Percentiles rank a stretch among this genome's conserved stretches.
Conservation (phyloP, 1,140 invertebrate genomes). For the Drosophila ambigua region DNA sequence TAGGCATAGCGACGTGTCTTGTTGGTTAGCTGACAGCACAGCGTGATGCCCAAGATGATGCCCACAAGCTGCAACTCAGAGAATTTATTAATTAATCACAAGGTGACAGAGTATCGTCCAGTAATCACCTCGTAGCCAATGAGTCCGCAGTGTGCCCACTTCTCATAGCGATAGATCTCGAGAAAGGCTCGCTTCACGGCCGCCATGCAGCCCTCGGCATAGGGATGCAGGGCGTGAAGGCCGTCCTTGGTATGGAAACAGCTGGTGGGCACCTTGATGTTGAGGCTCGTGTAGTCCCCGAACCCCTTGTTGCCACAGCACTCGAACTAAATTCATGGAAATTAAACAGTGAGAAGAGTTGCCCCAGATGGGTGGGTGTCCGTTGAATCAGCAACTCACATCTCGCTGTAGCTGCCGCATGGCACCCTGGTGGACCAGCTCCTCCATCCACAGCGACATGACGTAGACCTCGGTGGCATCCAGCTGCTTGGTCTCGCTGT, state of each 20-base stretch:
- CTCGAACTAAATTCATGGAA: constrained; percentile 46
- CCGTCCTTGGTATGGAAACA: constrained; percentile 65
- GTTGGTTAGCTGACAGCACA: constrained; percentile 73
- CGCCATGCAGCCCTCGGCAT: constrained; percentile 67
- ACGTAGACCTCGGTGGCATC: constrained; percentile 61
- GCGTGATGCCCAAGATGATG: constrained; percentile 65
- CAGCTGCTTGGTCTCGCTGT: constrained; percentile 62
- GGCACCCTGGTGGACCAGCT: constrained; percentile 59
- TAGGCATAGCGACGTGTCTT: constrained; percentile 70
- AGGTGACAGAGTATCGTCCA: neutral
- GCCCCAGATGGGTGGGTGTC: neutral
- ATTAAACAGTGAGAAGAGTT: too few relatives aligned
- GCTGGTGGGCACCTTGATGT: constrained; percentile 61
- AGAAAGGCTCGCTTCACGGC: constrained; percentile 65
- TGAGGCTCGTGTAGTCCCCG: constrained; percentile 55
- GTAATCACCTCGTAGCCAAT: constrained; percentile 69
- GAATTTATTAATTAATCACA: constrained; percentile 1
- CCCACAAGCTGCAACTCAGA: constrained; percentile 56
- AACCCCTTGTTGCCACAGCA: constrained; percentile 67
- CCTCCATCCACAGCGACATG: constrained; percentile 67
- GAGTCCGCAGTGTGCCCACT: constrained; percentile 60
- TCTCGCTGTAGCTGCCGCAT: constrained; percentile 64
- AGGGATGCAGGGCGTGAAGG: constrained; percentile 65
- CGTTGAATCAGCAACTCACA: constrained; percentile 22
- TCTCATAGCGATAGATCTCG: constrained; percentile 63